phyloP scores from a whole-genome alignment of 2,888 invertebrate genomes.

The Alentia gelatinosa region DNA sequence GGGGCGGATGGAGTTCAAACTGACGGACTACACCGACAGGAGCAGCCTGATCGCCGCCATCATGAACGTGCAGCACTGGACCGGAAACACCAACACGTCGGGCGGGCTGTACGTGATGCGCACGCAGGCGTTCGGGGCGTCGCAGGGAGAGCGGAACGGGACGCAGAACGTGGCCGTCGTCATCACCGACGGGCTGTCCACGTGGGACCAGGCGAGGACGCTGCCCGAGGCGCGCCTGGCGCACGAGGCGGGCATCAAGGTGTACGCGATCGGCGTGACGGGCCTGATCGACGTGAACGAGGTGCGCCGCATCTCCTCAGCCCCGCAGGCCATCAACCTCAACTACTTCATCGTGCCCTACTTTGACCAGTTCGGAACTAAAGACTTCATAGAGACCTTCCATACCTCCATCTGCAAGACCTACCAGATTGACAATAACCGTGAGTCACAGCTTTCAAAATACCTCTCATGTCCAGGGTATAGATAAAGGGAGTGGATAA shows the following conservation, averaged over 20 bases:
- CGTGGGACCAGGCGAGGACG: background rate
- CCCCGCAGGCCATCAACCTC: background rate
- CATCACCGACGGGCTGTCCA: slow-evolving; percentile 21
- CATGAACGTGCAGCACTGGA: background rate
- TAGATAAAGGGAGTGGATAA: too few relatives aligned
- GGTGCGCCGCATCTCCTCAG: background rate
- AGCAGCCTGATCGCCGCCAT: background rate
- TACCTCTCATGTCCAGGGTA: too few relatives aligned
- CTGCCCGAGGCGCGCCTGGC: background rate
- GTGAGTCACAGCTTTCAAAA: too few relatives aligned
- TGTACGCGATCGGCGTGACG: slow-evolving; percentile 4
- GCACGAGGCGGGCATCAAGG: background rate
- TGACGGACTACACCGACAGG: background rate
- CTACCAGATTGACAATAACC: background rate
- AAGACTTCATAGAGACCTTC: background rate
- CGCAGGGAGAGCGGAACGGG: background rate
- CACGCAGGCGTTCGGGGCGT: background rate
- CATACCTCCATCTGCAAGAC: background rate
- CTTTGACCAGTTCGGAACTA: background rate
- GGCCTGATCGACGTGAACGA: background rate
- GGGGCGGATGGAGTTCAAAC: background rate
- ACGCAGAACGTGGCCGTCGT: background rate
- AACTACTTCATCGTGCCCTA: background rate
- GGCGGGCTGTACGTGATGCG: background rate
- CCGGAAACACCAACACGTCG: slow-evolving; percentile 24